A percentile compares a stretch with the other conserved stretches of the same genome.
These are phyloP conservation scores for Chaenocephalus aceratus DNA, from an alignment of 2,113 vertebrate genomes.

Conservation along the genomic window DNA sequence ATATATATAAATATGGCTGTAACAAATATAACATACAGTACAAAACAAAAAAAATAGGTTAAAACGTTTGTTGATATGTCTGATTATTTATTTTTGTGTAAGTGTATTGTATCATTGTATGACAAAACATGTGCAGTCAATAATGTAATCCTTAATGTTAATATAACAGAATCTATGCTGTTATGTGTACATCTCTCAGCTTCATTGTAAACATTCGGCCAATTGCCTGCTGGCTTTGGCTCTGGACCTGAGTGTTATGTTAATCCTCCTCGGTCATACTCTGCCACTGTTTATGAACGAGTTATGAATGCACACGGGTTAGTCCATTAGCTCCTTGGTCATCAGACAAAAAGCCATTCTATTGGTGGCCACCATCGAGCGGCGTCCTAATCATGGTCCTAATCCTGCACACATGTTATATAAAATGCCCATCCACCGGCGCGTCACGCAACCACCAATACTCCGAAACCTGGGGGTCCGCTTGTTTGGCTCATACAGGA, in stretches of 20 bases:
- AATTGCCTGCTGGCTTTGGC: background rate
- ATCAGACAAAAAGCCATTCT: conserved; percentile 54
- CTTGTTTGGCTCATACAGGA: background rate
- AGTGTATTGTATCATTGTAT: no score
- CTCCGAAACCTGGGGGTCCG: background rate
- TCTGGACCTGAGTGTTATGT: background rate
- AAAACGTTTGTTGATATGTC: no score
- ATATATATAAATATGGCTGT: no score
- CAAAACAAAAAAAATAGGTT: background rate
- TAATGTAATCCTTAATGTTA: background rate
- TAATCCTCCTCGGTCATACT: conserved; percentile 36
- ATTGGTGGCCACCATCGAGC: conserved; percentile 53
- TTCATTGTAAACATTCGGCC: background rate
- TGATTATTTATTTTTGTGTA: no score
- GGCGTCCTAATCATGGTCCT: conserved; percentile 65
- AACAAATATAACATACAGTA: no score
- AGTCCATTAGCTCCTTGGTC: conserved; percentile 27
- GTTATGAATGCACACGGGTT: conserved; percentile 47
- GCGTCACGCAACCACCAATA: conserved; percentile 8
- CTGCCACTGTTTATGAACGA: conserved; percentile 10
- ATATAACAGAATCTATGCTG: background rate
- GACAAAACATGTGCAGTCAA: no score
- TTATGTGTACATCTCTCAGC: background rate
- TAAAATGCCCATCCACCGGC: conserved; percentile 64
- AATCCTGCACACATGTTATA: conserved; percentile 72